A percentile compares a stretch with the other conserved stretches of the same genome.
Conservation (phyloP, 2,888 invertebrate species). For the Ectemnius cavifrons region DNA sequence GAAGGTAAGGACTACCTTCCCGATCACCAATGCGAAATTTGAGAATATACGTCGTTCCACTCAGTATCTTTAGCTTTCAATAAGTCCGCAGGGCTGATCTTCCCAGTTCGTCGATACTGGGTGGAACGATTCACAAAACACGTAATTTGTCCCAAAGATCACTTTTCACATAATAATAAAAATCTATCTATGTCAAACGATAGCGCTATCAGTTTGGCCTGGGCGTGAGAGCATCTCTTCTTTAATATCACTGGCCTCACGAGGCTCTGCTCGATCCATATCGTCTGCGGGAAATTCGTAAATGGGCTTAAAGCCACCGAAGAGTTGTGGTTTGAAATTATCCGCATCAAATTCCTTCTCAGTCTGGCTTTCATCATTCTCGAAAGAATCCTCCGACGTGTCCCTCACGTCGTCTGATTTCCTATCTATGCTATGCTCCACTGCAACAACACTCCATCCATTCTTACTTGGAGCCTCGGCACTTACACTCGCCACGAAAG, state of each 20-base stretch:
- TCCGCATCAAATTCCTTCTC: constrained; percentile 81
- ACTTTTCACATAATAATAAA: constrained; percentile 20
- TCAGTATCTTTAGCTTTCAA: constrained; percentile 16
- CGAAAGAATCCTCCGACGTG: constrained; percentile 23
- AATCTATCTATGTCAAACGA: constrained; percentile 35
- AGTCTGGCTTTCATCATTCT: constrained; percentile 62
- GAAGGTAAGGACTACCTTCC: constrained; percentile 31
- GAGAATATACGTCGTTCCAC: constrained; percentile 29
- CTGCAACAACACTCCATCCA: constrained; percentile 82
- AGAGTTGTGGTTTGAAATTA: constrained; percentile 84
- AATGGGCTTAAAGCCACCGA: constrained; percentile 85
- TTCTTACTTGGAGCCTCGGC: constrained; percentile 80
- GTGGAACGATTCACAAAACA: constrained; percentile 13
- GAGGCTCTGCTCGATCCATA: constrained; percentile 42
- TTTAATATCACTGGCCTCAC: constrained; percentile 25
- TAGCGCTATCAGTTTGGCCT: constrained; percentile 7
- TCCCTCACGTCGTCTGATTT: constrained; percentile 35
- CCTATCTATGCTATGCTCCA: constrained; percentile 39
- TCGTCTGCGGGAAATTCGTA: constrained; percentile 78
- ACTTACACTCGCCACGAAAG: constrained; percentile 84
- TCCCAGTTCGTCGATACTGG: neutral
- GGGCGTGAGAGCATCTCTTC: constrained; percentile 15
- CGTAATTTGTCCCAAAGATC: constrained; percentile 20
- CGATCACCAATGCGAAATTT: constrained; percentile 40
- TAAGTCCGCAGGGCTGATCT: no score